Evolutionary conservation across 2,113 vertebrate species (phyloP).

Genomic region (Illadopsis cleaveri): DNA sequence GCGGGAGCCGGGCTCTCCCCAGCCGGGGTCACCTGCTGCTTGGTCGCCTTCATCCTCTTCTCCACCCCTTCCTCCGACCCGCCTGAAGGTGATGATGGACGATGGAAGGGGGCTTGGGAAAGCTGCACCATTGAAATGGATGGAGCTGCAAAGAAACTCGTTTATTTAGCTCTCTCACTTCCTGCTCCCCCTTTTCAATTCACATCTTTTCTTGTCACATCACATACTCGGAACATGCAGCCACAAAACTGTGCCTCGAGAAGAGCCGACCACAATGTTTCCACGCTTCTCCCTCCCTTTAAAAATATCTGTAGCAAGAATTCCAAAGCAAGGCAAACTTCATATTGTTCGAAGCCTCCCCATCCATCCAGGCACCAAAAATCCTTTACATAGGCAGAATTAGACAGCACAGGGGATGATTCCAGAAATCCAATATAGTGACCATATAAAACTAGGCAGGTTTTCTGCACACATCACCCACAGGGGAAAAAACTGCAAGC

Average conservation of each 20-base stretch:
- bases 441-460: conserved; percentile 3
- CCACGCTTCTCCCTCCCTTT: background rate
- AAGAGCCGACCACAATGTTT: background rate
- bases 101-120: conserved; percentile 71
- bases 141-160: conserved; percentile 58
- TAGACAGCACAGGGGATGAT: background rate
- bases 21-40: conserved; percentile 64
- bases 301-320: background rate
- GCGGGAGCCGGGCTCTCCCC: conserved; percentile 65
- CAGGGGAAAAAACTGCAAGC: conserved; percentile 41
- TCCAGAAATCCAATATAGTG: conserved; percentile 47
- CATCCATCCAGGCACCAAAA: conserved; percentile 12
- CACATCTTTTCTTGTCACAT: background rate
- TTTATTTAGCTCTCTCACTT: background rate
- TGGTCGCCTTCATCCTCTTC: conserved; percentile 72
- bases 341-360: background rate
- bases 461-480: conserved; percentile 24
- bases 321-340: background rate
- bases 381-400: conserved; percentile 25
- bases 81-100: conserved; percentile 72
- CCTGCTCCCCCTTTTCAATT: background rate
- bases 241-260: background rate
- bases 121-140: conserved; percentile 87
- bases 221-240: rapidly evolving
- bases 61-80: conserved; percentile 56